phyloP scores from a whole-genome alignment of 2,113 vertebrate genomes.

The Megaleporinus macrocephalus region DNA sequence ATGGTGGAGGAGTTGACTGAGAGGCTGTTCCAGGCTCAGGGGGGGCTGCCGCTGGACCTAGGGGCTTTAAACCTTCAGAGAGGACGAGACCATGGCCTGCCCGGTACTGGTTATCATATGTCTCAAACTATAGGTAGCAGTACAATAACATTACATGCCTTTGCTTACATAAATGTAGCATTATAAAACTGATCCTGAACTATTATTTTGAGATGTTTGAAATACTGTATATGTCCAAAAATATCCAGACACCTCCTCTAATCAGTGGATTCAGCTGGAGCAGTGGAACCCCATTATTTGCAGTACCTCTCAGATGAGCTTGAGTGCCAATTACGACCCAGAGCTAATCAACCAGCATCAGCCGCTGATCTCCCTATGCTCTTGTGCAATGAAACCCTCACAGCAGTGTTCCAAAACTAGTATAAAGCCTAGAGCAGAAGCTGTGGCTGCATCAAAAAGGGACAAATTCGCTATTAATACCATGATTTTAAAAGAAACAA shows the following conservation, averaged over 20 bases:
- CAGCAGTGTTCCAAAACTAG: neutral
- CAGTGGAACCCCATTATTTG: neutral
- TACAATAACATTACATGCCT: neutral
- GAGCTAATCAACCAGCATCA: neutral
- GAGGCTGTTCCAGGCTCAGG: conserved; percentile 80
- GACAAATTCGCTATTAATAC: neutral
- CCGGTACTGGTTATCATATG: conserved; percentile 67
- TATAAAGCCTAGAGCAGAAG: neutral
- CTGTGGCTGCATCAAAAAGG: no score
- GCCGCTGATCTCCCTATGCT: neutral
- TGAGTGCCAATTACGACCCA: no score
- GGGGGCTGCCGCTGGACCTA: conserved; percentile 82
- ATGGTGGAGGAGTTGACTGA: conserved; percentile 84
- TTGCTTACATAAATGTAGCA: neutral
- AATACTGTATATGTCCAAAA: neutral
- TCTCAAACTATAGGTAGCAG: neutral
- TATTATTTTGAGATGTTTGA: neutral
- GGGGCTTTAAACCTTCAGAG: conserved; percentile 85
- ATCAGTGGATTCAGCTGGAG: neutral
- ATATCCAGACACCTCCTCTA: neutral
- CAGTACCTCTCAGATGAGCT: neutral
- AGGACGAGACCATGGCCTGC: conserved; percentile 84
- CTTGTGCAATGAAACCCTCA: neutral
- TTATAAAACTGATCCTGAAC: no score
- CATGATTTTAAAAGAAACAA: no score